Evolutionary conservation across 1,140 invertebrate genomes (phyloP), one percentile per base, ranked within the genome.

Genomic region (Drosophila funebris): DNA sequence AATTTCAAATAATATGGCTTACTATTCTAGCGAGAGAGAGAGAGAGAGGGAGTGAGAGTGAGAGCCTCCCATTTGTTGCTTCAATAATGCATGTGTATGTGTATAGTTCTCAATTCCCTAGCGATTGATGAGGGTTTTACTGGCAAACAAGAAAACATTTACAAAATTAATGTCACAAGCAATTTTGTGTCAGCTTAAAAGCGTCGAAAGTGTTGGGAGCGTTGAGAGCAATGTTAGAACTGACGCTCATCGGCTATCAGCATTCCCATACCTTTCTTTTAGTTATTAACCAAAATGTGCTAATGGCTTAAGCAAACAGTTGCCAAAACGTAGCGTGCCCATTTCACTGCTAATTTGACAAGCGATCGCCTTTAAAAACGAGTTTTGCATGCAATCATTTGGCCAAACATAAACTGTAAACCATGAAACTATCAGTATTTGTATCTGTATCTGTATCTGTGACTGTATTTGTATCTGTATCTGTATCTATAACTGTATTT

Each of bases 1-100:
- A 89, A 89, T 88, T 83, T 79, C 82, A 88, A 71, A 78, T 87
- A 88, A 82, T 78, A 81, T 73, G 20, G 77, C 74, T 74, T 67
- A 72, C 76, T 68, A 72, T 70, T 66, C 46, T 44, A 54, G 60
- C 5, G 27, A 36, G 13, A n/a, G 27, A 44, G 14, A 4, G 41
- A 4, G 18, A 16, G 18, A 8, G 4, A 14, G 8, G 22, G 46
- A 24, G 18, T 0, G 53, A 29, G 22, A 56, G 27, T 7, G 31
- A 13, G 20, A 18, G 11, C 14, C n/a, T 48, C 48, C 78, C 75
- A 82, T 88, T 88, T 87, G 75, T 82, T 87, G 83, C 82, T 88
- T 87, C 83, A 87, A 87, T 87, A 87, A 87, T 88, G 80, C 70
- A 87, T 87, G 68, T 63, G 27, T 52, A 22, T 43, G 46, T 36